Base-by-base conservation (phyloP, 2,113 vertebrate species). In the Clinocottus analis region DNA sequence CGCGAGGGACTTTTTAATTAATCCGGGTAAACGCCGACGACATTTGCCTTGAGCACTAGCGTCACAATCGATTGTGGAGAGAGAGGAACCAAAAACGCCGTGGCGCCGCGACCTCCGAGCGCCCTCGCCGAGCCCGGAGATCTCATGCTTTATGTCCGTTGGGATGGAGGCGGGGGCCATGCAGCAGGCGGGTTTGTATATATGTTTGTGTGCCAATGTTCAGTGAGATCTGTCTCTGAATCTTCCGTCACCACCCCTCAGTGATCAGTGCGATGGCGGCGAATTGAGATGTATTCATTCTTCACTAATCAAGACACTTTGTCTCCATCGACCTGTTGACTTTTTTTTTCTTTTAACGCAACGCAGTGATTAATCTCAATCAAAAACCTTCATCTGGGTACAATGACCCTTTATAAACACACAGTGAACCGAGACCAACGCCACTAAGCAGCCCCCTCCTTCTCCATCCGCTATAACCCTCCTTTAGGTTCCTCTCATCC, bases 1-100 rank as follows among this genome's bases (percentile, higher is more conserved):
- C 82, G 74, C 73, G 89, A 72, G 78, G 85, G 86, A 89, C 78
- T 84, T 92, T 90, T 93, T 93, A 94, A 94, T 95, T 92, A 93
- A 90, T 92, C 87, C 31, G 73, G 63, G 86, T 92, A 93, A 93
- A 93, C 64, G 80, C 8, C 27, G 69, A 31, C 68, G 88, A 89
- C 93, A 88, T 92, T 93, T 92, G 92, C 91, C 90, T 90, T 82
- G 85, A 92, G 91, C 75, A 37, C 64, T 29, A 9, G 75, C 80
- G 89, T 90, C 91, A 75, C 43, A 85, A 95, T 94, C 93, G 84
- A 94, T 94, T 84, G 75, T 17, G 7, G 86, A 82, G 86, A 82
- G 84, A n/a, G n/a, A n/a, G n/a, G n/a, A 94, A 91, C 85, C n/a
- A n/a, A n/a, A 92, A 92, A 93, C 85, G 37, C 37, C 6, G 88